Evolutionary conservation across 2,113 vertebrate species (phyloP).

Genomic region (Xenopus laevis): DNA sequence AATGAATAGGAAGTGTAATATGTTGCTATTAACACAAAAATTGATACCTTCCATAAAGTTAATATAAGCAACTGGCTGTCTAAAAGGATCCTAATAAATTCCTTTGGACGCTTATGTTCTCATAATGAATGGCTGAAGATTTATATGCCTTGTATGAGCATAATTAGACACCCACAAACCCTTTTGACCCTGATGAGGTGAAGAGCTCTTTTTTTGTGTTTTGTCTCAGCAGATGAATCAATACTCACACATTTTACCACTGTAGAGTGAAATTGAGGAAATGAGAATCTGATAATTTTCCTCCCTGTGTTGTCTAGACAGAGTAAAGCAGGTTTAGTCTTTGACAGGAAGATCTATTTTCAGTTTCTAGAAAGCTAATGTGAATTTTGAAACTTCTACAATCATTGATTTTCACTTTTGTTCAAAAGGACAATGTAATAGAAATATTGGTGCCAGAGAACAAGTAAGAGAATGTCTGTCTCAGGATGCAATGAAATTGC

Average conservation of each 20-base stretch:
- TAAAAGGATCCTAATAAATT: slow-evolving; percentile 90
- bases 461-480: slow-evolving; percentile 51
- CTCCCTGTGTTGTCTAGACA: slow-evolving; percentile 69
- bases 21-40: slow-evolving; percentile 59
- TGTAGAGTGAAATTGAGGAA: slow-evolving; percentile 75
- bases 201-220: slow-evolving; percentile 79
- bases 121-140: slow-evolving; percentile 89
- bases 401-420: slow-evolving; percentile 76
- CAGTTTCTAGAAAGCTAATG: slow-evolving; percentile 77
- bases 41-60: slow-evolving; percentile 75
- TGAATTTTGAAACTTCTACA: slow-evolving; percentile 77
- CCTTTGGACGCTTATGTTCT: slow-evolving; percentile 76
- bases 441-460: slow-evolving; percentile 66
- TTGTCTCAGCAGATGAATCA: slow-evolving; percentile 88
- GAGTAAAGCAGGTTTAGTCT: slow-evolving; percentile 67
- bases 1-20: too few species aligned
- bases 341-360: slow-evolving; percentile 83
- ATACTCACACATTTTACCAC: slow-evolving; percentile 77
- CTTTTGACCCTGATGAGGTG: slow-evolving; percentile 78
- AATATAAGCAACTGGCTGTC: slow-evolving; percentile 65
- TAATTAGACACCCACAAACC: slow-evolving; percentile 96
- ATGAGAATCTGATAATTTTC: slow-evolving; percentile 83
- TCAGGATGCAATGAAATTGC: slow-evolving; percentile 46
- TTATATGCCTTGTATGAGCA: slow-evolving; percentile 89
- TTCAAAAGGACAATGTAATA: slow-evolving; percentile 72